A percentile compares a stretch with the other conserved stretches of the same genome.
Conservation (phyloP, 2,797 vertebrate species). For the Coregonus ussuriensis region DNA sequence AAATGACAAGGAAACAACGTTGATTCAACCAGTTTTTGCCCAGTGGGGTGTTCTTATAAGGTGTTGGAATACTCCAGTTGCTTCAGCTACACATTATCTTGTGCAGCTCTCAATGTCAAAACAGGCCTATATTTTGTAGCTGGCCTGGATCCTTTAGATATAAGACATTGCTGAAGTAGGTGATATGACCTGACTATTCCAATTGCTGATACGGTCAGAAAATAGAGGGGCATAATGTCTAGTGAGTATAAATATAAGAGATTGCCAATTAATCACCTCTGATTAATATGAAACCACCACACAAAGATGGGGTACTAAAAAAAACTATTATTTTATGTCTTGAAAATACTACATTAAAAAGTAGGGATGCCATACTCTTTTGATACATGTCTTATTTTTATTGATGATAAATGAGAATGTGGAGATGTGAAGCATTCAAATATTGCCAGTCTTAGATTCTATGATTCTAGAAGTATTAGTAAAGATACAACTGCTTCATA, state of each 20-base stretch:
- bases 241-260: not conserved
- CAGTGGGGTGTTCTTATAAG: slow-evolving; percentile 23
- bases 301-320: not conserved
- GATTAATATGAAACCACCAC: not conserved
- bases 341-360: slow-evolving; percentile 1
- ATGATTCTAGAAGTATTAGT: not conserved
- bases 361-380: not conserved
- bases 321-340: not conserved
- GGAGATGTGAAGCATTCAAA: not conserved
- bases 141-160: slow-evolving; percentile 59
- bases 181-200: slow-evolving; percentile 62
- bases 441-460: not conserved
- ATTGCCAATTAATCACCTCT: not conserved
- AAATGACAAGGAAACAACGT: too few species aligned
- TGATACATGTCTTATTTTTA: not conserved
- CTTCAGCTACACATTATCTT: slow-evolving; percentile 4
- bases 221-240: not conserved
- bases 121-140: slow-evolving; percentile 34
- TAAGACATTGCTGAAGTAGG: slow-evolving; percentile 52
- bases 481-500: not conserved
- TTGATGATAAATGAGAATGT: not conserved
- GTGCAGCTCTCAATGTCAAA: slow-evolving; percentile 4
- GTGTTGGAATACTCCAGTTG: slow-evolving; percentile 36
- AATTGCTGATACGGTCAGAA: not conserved
- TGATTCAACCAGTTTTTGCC: not conserved